Evolutionary conservation across 2,113 vertebrate species (phyloP), one percentile per base, ranked within the genome.

Genomic region (Barnardius zonarius): DNA sequence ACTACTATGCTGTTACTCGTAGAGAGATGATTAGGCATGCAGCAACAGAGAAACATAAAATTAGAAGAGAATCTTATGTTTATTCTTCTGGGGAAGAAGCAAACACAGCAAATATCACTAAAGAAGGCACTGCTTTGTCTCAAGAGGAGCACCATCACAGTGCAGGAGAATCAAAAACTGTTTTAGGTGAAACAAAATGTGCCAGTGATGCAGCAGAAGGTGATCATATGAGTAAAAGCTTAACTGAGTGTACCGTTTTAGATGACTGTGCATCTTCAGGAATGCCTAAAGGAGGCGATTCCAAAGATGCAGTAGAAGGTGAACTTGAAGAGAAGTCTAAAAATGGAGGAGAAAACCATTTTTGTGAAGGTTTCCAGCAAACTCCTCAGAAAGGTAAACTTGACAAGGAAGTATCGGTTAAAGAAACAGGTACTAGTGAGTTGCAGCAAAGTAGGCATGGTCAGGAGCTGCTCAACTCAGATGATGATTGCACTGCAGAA

Each of bases 1-100:
- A 98, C 92, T 99, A 99, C 96, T 99, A 99, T 30, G 98, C 99
- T 2, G 98, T 99, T 88, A 99, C 99, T 33, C 98, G 97, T 54
- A 98, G 98, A 64, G 99, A 99, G 96, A 99, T 99, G 99, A 98
- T 98, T 49, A 98, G 99, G 69, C 99, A 99, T 13, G 98, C 98
- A 19, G 97, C 98, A 39, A 99, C 99, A 16, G 99, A 99, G 54
- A 99, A 99, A 80, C 99, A 99, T 91, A 99, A 98, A 95, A 97
- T 98, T 92, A 99, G 99, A 80, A 98, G 98, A 69, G 98, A 98
- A 96, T 97, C 96, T 63, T 98, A 98, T 9, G 84, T 98, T 73
- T 98, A 90, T 90, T 89, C 92, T 64, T 93, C 92, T 39, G 77
- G 28, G 3, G 70, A 74, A 44, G 97, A 95, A 51, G 83, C 80